Evolutionary conservation across 1,140 invertebrate genomes (phyloP).

Genomic region (Temnothorax longispinosus): DNA sequence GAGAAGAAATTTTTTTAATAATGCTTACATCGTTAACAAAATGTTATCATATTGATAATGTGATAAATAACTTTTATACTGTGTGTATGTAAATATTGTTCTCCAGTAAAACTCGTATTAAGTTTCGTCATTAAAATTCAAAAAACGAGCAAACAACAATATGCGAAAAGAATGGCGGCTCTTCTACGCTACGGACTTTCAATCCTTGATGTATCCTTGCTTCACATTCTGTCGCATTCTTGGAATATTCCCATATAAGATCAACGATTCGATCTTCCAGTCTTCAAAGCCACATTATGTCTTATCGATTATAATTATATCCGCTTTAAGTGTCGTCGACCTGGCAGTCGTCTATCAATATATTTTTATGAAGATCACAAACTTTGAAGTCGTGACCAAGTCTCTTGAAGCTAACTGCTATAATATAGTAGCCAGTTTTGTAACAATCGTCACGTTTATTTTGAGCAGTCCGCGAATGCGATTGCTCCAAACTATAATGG

Average conservation of each 20-base stretch:
- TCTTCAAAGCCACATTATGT: not conserved
- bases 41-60: not conserved
- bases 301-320: not conserved
- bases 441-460: not conserved
- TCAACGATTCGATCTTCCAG: not conserved
- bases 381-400: no score
- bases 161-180: not conserved
- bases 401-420: not conserved
- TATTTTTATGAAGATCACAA: no score
- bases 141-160: not conserved
- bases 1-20: not conserved
- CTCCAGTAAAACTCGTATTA: no score
- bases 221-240: not conserved
- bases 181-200: not conserved
- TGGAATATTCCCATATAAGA: not conserved
- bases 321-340: not conserved
- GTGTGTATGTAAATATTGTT: not conserved
- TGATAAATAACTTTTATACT: not conserved
- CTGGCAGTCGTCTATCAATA: not conserved
- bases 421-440: not conserved
- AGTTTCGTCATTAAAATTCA: not conserved
- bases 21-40: no score
- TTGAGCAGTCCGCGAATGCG: not conserved
- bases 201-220: not conserved
- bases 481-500: not conserved